These are phyloP conservation scores for Pardalotus punctatus DNA, from an alignment of 2,113 vertebrate genomes.

Conservation along the genomic window DNA sequence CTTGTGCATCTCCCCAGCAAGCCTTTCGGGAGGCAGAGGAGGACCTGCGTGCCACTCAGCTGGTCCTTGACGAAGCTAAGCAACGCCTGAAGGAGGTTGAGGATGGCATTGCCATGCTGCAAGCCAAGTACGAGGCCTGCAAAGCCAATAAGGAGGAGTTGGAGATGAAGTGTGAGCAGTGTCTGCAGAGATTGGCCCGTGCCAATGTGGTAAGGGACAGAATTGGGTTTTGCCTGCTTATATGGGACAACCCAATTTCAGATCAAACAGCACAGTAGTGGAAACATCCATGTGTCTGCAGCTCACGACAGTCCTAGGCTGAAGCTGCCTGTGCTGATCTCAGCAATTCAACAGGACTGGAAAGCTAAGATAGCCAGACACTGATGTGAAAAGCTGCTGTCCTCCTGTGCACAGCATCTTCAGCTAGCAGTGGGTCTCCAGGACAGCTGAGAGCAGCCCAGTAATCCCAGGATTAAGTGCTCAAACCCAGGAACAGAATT, in stretches of 20 bases:
- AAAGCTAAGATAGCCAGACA: background rate
- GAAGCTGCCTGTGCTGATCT: background rate
- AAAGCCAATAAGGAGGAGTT: slow-evolving; percentile 86
- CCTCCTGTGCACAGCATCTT: background rate
- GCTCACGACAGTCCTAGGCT: background rate
- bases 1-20: slow-evolving; percentile 66
- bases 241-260: background rate
- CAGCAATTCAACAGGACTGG: background rate
- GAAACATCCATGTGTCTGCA: background rate
- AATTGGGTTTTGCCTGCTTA: background rate
- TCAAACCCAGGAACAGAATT: background rate
- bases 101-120: slow-evolving; percentile 76
- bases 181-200: slow-evolving; percentile 77
- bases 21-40: slow-evolving; percentile 82
- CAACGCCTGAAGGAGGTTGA: slow-evolving; percentile 76
- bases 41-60: slow-evolving; percentile 81
- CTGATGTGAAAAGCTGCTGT: background rate
- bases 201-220: slow-evolving; percentile 78
- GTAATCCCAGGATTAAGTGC: background rate
- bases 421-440: background rate
- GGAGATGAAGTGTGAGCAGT: slow-evolving; percentile 84
- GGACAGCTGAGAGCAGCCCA: background rate
- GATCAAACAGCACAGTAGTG: background rate
- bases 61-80: slow-evolving; percentile 81
- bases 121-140: slow-evolving; percentile 82